Base-by-base conservation (phyloP, 2,888 invertebrate genomes). In the Cataglyphis cursor region DNA sequence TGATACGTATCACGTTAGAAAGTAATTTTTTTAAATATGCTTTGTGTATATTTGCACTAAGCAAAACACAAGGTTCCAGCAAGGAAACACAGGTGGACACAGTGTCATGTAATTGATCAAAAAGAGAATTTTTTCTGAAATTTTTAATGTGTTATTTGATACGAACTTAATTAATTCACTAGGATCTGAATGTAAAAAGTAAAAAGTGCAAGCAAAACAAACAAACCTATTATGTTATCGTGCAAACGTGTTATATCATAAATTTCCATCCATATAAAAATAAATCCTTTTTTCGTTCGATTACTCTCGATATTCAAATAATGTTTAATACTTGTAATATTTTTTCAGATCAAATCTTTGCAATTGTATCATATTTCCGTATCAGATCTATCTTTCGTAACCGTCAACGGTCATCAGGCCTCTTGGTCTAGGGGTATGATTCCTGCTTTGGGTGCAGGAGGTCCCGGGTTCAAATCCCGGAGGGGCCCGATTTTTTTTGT, bases 401-500 rank as follows among this genome's bases (percentile, higher is more conserved):
- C 0, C 12, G 0, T 1, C 4, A 15, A 31, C n/a, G 21, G 28
- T 31, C 82, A 82, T 75, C 68, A 72, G 94, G 95, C 95, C 94
- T 93, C 94, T 95, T 95, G 95, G 95, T 95, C 95, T 95, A 95
- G 95, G 95, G 95, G 95, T 95, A 95, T 95, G 95, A 95, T 95
- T 95, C 95, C 94, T 94, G 95, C 95, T 95, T 95, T 95, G 95
- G 95, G 95, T 95, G 95, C 95, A 94, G 94, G 95, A 95, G 95
- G 95, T 95, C 95, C 95, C 95, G 95, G 95, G 95, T 95, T 95
- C 95, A 95, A 95, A 95, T 95, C 95, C 95, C 95, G 95, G 95
- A 95, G 94, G 94, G 95, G 95, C 95, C 95, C 95, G 48, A 90
- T 92, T 90, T 89, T 89, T 83, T 87, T 82, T 41, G 10, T 9